Conservation (phyloP, 2,797 vertebrate genomes). For the Anas flavirostris region DNA sequence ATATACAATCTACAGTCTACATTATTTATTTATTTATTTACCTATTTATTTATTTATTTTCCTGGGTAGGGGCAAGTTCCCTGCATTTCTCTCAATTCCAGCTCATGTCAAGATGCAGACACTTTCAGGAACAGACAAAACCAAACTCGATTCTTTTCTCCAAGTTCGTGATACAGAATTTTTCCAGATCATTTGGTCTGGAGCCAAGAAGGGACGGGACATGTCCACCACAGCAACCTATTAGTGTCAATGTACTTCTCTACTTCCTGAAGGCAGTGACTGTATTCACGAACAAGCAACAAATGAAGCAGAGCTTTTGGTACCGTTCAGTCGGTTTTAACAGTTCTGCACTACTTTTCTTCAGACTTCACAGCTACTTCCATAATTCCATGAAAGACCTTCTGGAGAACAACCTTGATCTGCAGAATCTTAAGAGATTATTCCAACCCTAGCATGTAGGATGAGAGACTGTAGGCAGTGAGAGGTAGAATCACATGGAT, state of each 20-base stretch:
- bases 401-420: background rate
- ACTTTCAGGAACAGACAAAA: background rate
- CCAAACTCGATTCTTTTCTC: background rate
- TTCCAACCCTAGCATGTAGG: background rate
- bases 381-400: background rate
- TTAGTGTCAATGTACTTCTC: background rate
- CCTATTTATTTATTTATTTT: background rate
- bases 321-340: background rate
- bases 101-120: background rate
- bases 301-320: background rate
- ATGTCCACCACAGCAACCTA: background rate
- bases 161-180: background rate
- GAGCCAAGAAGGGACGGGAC: background rate
- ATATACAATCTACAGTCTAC: background rate
- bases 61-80: background rate
- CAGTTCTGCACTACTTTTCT: background rate
- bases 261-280: background rate
- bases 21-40: background rate
- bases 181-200: background rate
- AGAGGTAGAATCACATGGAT: background rate
- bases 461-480: fast-evolving
- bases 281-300: background rate
- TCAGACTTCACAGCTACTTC: background rate
- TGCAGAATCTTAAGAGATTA: background rate
- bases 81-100: background rate